phyloP scores from a whole-genome alignment of 2,888 invertebrate genomes.

The Agrypnus murinus region DNA sequence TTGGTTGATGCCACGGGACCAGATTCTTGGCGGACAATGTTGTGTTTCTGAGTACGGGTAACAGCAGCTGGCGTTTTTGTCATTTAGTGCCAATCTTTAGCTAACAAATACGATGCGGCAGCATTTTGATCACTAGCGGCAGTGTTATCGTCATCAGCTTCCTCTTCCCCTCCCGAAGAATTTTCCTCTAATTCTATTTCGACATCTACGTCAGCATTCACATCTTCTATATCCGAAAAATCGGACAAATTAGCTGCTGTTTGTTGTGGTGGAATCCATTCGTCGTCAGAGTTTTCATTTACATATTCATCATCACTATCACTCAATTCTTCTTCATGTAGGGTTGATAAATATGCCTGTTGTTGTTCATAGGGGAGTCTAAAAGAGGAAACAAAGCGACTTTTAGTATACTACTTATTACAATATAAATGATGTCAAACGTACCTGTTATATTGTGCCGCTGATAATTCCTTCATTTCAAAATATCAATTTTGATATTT shows the following conservation, averaged over 20 bases:
- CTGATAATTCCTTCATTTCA: slow-evolving; percentile 20
- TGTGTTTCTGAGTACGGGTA: slow-evolving; percentile 28
- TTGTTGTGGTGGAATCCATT: slow-evolving; percentile 15
- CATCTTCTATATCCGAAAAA: slow-evolving; percentile 20
- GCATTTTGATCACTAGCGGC: slow-evolving; percentile 14
- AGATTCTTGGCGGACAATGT: slow-evolving; percentile 22
- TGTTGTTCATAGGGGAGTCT: neutral
- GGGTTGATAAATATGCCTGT: slow-evolving; percentile 5
- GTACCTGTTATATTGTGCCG: slow-evolving; percentile 1
- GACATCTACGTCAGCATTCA: slow-evolving; percentile 21
- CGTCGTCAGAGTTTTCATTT: slow-evolving; percentile 18
- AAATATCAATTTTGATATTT: slow-evolving; percentile 10
- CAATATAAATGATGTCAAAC: slow-evolving; percentile 13
- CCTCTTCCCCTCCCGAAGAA: slow-evolving; percentile 14
- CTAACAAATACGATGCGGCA: slow-evolving; percentile 20
- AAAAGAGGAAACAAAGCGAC: slow-evolving; percentile 6
- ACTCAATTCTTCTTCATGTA: slow-evolving; percentile 19
- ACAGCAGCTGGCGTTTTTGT: slow-evolving; percentile 19
- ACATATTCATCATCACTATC: slow-evolving; percentile 9
- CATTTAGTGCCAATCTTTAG: slow-evolving; percentile 26
- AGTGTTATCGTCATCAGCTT: slow-evolving; percentile 8
- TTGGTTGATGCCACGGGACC: slow-evolving; percentile 13
- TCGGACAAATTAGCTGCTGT: slow-evolving; percentile 6
- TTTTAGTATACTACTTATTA: slow-evolving; percentile 5
- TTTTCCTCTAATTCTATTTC: slow-evolving; percentile 15